These are phyloP conservation scores for Pissodes strobi DNA, from an alignment of 1,140 invertebrate genomes.

Conservation along the genomic window DNA sequence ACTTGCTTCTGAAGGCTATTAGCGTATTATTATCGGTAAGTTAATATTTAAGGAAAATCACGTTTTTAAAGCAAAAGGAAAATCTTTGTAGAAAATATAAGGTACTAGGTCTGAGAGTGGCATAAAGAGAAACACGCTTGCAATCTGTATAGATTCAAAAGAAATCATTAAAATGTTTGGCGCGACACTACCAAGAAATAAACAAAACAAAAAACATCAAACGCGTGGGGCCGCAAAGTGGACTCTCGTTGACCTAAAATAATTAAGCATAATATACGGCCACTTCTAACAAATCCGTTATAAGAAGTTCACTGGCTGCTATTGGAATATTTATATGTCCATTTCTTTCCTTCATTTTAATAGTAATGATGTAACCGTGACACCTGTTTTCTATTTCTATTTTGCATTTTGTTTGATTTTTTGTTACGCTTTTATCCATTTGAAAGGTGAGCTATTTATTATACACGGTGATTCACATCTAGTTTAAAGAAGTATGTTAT, in stretches of 20 bases:
- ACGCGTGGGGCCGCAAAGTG: conserved; percentile 3
- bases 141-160: no score
- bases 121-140: no score
- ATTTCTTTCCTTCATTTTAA: conserved; percentile 26
- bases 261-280: conserved; percentile 15
- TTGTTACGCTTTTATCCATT: no score
- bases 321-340: conserved; percentile 23
- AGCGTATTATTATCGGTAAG: background rate
- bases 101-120: no score
- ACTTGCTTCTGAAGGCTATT: no score
- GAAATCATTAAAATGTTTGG: background rate
- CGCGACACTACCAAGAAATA: background rate
- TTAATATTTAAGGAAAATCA: background rate
- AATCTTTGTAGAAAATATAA: no score
- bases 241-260: conserved; percentile 26
- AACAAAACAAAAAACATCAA: no score
- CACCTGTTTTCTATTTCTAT: conserved; percentile 30
- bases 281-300: conserved; percentile 29
- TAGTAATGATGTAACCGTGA: conserved; percentile 27
- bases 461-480: no score
- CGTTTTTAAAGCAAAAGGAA: no score
- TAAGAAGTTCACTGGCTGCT: conserved; percentile 28
- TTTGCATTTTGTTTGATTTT: conserved; percentile 18
- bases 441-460: no score
- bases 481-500: no score